phyloP scores from a whole-genome alignment of 37 sponge, comb jelly and placozoan genomes.

The Chondrosia reniformis region DNA sequence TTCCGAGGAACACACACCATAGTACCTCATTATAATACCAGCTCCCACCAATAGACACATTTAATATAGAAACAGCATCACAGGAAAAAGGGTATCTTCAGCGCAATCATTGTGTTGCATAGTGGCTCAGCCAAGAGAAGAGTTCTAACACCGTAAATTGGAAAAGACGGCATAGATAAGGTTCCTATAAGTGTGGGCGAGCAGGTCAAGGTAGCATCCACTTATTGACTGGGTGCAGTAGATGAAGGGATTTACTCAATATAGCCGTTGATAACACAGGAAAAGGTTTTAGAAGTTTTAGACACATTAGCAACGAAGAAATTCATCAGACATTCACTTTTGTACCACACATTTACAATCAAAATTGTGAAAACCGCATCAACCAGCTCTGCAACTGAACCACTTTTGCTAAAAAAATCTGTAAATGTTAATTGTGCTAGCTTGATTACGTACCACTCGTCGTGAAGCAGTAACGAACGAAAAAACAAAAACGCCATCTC shows the following conservation, averaged over 20 bases:
- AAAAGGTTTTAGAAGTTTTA: background rate
- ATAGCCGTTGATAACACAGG: background rate
- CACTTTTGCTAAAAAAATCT: slow-evolving; percentile 15
- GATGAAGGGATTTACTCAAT: background rate
- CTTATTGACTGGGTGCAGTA: background rate
- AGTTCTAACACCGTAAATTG: slow-evolving; percentile 70
- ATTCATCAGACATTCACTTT: slow-evolving; percentile 48
- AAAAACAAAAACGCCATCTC: too few species aligned
- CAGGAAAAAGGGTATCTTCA: slow-evolving; percentile 24
- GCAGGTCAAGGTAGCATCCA: slow-evolving; percentile 58
- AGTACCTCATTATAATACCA: slow-evolving; percentile 54
- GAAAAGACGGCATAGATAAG: slow-evolving; percentile 78
- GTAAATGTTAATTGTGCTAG: background rate
- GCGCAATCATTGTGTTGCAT: slow-evolving; percentile 23
- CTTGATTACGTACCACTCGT: background rate
- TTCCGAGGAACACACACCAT: slow-evolving; percentile 73
- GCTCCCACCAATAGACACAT: slow-evolving; percentile 69
- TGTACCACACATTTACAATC: slow-evolving; percentile 54
- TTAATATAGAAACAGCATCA: slow-evolving; percentile 41
- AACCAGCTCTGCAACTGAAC: slow-evolving; percentile 21
- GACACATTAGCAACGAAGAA: slow-evolving; percentile 31
- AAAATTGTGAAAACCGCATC: slow-evolving; percentile 34
- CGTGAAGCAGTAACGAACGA: too few species aligned
- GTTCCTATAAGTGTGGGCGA: slow-evolving; percentile 55
- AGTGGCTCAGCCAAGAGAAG: slow-evolving; percentile 41